Evolutionary conservation across 1,140 invertebrate species (phyloP).

Genomic region (Limonius californicus): DNA sequence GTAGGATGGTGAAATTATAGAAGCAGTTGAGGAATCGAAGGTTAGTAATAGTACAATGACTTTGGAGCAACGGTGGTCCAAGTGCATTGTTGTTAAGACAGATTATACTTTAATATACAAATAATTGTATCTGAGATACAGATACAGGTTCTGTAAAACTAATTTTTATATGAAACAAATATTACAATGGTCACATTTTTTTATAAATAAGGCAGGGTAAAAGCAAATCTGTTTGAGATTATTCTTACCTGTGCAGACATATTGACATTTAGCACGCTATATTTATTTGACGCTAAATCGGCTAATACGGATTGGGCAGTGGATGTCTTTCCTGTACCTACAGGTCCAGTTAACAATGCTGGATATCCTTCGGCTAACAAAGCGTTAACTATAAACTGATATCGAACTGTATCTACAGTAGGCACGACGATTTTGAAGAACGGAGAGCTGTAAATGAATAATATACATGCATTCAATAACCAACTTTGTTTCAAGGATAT

Average conservation of each 20-base stretch:
- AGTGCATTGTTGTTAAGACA: too few relatives aligned
- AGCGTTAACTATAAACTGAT: slow-evolving; percentile 64
- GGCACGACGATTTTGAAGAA: slow-evolving; percentile 81
- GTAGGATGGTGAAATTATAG: too few relatives aligned
- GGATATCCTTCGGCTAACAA: slow-evolving; percentile 62
- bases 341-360: slow-evolving; percentile 71
- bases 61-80: too few relatives aligned
- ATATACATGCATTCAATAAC: slow-evolving; percentile 16
- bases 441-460: slow-evolving; percentile 59
- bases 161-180: too few relatives aligned
- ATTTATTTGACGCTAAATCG: slow-evolving; percentile 59
- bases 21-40: too few relatives aligned
- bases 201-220: too few relatives aligned
- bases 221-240: not conserved
- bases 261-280: slow-evolving; percentile 69
- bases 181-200: too few relatives aligned
- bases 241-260: slow-evolving; percentile 70
- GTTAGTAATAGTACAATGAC: too few relatives aligned
- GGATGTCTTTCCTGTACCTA: slow-evolving; percentile 80
- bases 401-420: slow-evolving; percentile 77
- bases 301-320: slow-evolving; percentile 64
- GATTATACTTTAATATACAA: too few relatives aligned
- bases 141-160: too few relatives aligned
- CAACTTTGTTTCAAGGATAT: not conserved
- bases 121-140: too few relatives aligned